Percentiles rank a stretch among this genome's conserved stretches.
Evolutionary conservation across 2,113 vertebrate genomes (phyloP).

Genomic region (Odontesthes bonariensis): DNA sequence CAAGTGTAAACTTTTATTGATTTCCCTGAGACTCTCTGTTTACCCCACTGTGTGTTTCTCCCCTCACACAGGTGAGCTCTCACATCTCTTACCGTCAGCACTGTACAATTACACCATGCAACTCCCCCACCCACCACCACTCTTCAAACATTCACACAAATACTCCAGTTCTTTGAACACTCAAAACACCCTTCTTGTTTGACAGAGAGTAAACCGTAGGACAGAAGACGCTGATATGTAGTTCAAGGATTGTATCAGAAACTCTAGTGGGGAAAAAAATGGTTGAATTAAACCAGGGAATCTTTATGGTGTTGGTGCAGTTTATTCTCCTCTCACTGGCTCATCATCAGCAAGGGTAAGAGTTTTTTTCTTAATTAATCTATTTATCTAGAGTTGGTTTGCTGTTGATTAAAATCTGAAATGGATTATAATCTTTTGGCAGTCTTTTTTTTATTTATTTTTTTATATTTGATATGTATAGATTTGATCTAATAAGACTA

Average conservation of each 20-base stretch:
- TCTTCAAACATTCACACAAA: conserved; percentile 38
- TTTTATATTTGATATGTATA: too few species aligned
- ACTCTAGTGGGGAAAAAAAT: conserved; percentile 53
- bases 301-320: conserved; percentile 43
- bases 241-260: conserved; percentile 2
- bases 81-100: conserved; percentile 51
- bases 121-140: not conserved
- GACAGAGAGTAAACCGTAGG: not conserved
- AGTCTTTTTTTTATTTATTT: conserved; percentile 4
- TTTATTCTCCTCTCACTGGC: conserved; percentile 54
- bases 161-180: not conserved
- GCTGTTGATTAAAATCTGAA: not conserved
- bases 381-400: not conserved
- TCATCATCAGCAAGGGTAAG: conserved; percentile 63
- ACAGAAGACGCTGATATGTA: conserved; percentile 50
- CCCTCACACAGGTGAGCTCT: conserved; percentile 53
- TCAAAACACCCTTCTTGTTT: not conserved
- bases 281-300: conserved; percentile 26
- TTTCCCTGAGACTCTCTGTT: conserved; percentile 13
- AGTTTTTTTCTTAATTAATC: not conserved
- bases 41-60: conserved; percentile 19
- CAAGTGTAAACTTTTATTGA: not conserved
- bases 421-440: not conserved
- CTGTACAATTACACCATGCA: conserved; percentile 64
- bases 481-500: too few species aligned